phyloP scores from a whole-genome alignment of 2,797 vertebrate genomes.

The Pampus argenteus region DNA sequence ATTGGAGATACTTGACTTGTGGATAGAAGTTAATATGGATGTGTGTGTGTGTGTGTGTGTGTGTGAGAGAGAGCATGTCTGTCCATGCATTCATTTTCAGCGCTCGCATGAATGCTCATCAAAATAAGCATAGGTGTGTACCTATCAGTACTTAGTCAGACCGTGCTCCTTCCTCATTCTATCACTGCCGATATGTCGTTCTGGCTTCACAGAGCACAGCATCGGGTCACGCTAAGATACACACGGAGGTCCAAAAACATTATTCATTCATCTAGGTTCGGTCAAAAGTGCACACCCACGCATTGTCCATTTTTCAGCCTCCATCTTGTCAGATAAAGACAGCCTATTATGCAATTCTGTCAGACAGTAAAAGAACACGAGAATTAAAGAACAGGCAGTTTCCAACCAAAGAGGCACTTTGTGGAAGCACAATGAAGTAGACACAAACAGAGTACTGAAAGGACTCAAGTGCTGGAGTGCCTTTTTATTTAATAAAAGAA shows the following conservation, averaged over 20 bases:
- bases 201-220: slow-evolving; percentile 33
- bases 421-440: slow-evolving; percentile 11
- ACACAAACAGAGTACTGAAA: not conserved
- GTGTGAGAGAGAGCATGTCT: not conserved
- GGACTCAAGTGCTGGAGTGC: not conserved
- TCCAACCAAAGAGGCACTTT: slow-evolving; percentile 26
- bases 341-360: slow-evolving; percentile 35
- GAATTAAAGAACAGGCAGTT: slow-evolving; percentile 27
- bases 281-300: slow-evolving; percentile 49
- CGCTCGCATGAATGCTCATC: slow-evolving; percentile 16
- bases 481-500: not conserved
- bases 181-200: slow-evolving; percentile 46
- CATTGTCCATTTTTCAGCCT: slow-evolving; percentile 38
- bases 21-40: slow-evolving; percentile 26
- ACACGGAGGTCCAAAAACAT: slow-evolving; percentile 45
- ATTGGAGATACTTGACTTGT: slow-evolving; percentile 17
- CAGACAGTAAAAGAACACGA: slow-evolving; percentile 38
- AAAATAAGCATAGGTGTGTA: slow-evolving; percentile 40
- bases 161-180: slow-evolving; percentile 38
- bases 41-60: slow-evolving; percentile 2
- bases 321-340: slow-evolving; percentile 40
- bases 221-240: slow-evolving; percentile 41
- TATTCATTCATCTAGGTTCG: slow-evolving; percentile 51
- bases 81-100: slow-evolving; percentile 10
- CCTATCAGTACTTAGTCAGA: slow-evolving; percentile 32